Percentiles rank a stretch among this genome's conserved stretches.
phyloP scores from a whole-genome alignment of 2,797 vertebrate species.

The Arrhamphus sclerolepis region DNA sequence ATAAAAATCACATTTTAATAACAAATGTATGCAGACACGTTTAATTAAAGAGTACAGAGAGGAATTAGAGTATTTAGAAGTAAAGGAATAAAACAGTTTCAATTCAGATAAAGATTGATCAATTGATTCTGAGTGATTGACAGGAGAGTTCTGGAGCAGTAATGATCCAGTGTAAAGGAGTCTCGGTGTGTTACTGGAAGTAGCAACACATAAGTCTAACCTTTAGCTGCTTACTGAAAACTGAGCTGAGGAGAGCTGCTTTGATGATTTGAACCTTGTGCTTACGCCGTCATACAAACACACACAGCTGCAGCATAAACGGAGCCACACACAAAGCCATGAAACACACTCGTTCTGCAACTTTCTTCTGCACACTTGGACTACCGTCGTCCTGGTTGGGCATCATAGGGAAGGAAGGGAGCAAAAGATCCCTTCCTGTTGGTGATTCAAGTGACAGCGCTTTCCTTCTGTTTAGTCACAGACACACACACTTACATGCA shows the following conservation, averaged over 20 bases:
- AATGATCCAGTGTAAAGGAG: slow-evolving; percentile 62
- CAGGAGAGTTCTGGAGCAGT: slow-evolving; percentile 52
- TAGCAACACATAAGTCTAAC: slow-evolving; percentile 74
- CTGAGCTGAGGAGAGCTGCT: slow-evolving; percentile 64
- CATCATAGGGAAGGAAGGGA: slow-evolving; percentile 4
- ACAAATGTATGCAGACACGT: too few species aligned
- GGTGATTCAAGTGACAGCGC: slow-evolving; percentile 53
- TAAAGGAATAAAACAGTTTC: too few species aligned
- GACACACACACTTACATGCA: slow-evolving; percentile 3
- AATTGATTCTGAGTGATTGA: too few species aligned
- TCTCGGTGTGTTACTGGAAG: slow-evolving; percentile 71
- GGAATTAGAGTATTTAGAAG: too few species aligned
- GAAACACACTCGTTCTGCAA: slow-evolving; percentile 59
- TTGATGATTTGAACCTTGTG: slow-evolving; percentile 69
- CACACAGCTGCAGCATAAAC: slow-evolving; percentile 36
- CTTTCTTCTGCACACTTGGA: slow-evolving; percentile 18
- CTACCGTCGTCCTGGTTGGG: slow-evolving; percentile 16
- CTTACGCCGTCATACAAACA: slow-evolving; percentile 53
- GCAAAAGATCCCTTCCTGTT: slow-evolving; percentile 61
- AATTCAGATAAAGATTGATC: too few species aligned
- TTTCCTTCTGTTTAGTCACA: slow-evolving; percentile 37
- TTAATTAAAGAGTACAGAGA: too few species aligned
- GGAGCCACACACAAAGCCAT: slow-evolving; percentile 37
- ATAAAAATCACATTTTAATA: too few species aligned
- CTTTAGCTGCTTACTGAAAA: slow-evolving; percentile 79